These are phyloP conservation scores for Gobius niger DNA, from an alignment of 2,113 vertebrate species.

Conservation along the genomic window DNA sequence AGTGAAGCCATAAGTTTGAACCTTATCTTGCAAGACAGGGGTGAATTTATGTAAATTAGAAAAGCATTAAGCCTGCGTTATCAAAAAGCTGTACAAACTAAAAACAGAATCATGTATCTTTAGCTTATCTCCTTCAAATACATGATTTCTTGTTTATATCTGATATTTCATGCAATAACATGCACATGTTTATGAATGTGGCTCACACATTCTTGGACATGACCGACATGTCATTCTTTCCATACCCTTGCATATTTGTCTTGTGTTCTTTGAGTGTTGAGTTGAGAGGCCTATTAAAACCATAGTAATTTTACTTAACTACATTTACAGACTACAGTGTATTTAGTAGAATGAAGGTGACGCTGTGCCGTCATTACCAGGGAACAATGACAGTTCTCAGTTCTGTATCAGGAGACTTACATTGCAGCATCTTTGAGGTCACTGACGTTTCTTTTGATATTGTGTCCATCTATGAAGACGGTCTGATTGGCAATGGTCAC, in stretches of 20 bases:
- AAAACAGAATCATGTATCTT: constrained; percentile 34
- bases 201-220: constrained; percentile 59
- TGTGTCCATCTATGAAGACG: constrained; percentile 83
- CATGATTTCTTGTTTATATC: constrained; percentile 35
- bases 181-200: constrained; percentile 60
- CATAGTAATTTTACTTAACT: constrained; percentile 42
- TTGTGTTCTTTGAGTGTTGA: constrained; percentile 58
- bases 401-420: constrained; percentile 75
- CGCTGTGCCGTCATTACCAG: too few relatives aligned
- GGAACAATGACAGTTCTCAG: neutral
- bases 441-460: constrained; percentile 78
- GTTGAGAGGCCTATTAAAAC: constrained; percentile 58
- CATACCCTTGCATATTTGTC: constrained; percentile 68
- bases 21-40: constrained; percentile 45
- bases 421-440: constrained; percentile 88
- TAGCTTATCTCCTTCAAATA: constrained; percentile 34
- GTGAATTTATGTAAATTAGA: constrained; percentile 67
- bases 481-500: constrained; percentile 85
- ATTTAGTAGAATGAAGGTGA: neutral
- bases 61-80: constrained; percentile 59
- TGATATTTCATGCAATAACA: constrained; percentile 52
- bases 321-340: neutral
- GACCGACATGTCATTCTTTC: constrained; percentile 43
- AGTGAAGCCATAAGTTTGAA: neutral
- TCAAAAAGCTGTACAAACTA: constrained; percentile 4